These are phyloP conservation scores for Vollenhovia emeryi DNA, from an alignment of 1,140 invertebrate species.

Conservation along the genomic window DNA sequence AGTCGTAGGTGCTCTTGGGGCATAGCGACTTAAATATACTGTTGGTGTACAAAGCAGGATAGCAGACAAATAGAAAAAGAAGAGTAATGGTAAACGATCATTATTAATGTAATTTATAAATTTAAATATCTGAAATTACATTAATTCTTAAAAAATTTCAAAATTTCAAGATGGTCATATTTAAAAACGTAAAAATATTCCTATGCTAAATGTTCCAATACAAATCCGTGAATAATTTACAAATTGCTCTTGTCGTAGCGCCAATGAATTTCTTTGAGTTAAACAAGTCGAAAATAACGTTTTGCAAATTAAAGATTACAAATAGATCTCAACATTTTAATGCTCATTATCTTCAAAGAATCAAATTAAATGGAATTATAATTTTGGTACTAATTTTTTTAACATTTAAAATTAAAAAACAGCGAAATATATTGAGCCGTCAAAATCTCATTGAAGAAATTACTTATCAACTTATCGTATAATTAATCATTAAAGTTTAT, in stretches of 20 bases:
- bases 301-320: background rate
- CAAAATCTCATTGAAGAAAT: background rate
- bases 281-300: background rate
- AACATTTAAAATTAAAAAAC: background rate
- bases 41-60: slow-evolving; percentile 46
- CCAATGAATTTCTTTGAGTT: background rate
- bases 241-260: background rate
- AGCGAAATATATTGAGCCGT: background rate
- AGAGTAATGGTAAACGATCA: slow-evolving; percentile 43
- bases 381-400: background rate
- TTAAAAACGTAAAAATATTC: slow-evolving; percentile 14
- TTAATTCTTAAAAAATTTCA: background rate
- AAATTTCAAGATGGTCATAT: background rate
- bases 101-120: slow-evolving; percentile 18
- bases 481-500: background rate
- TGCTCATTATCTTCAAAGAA: background rate
- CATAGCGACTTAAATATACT: slow-evolving; percentile 77
- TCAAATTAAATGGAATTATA: background rate
- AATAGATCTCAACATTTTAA: background rate
- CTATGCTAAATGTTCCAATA: background rate
- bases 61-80: slow-evolving; percentile 25
- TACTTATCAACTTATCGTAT: background rate
- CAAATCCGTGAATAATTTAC: background rate
- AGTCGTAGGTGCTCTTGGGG: slow-evolving; percentile 77
- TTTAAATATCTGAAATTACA: background rate